phyloP scores from a whole-genome alignment of 2,113 vertebrate species.

The Seriola aureovittata region DNA sequence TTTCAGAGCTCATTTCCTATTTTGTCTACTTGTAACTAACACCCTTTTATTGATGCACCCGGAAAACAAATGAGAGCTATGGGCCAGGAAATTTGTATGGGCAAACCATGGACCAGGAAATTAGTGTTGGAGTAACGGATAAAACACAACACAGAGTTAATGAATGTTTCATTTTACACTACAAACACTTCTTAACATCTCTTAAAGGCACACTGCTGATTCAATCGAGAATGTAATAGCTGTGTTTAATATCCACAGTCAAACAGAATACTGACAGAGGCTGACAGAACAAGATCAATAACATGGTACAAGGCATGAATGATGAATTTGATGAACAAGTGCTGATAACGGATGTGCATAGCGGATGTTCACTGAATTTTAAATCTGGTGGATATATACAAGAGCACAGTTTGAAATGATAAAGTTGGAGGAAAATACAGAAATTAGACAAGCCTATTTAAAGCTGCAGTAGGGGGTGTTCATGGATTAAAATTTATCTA shows the following conservation, averaged over 20 bases:
- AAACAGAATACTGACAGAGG: slow-evolving; percentile 33
- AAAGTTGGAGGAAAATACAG: background rate
- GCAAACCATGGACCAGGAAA: slow-evolving; percentile 47
- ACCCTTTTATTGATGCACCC: slow-evolving; percentile 19
- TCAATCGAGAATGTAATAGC: slow-evolving; percentile 9
- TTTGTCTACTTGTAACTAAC: slow-evolving; percentile 31
- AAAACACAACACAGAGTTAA: slow-evolving; percentile 44
- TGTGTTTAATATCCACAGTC: slow-evolving; percentile 51
- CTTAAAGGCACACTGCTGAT: slow-evolving; percentile 33
- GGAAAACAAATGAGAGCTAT: slow-evolving; percentile 30
- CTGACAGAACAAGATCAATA: slow-evolving; percentile 49
- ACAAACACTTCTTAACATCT: slow-evolving; percentile 37
- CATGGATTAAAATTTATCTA: background rate
- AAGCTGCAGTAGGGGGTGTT: background rate
- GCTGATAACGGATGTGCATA: slow-evolving; percentile 35
- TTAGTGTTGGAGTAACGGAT: slow-evolving; percentile 36
- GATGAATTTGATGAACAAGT: slow-evolving; percentile 49
- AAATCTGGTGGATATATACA: slow-evolving; percentile 1
- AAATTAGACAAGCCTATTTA: slow-evolving; percentile 1
- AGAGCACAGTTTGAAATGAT: background rate
- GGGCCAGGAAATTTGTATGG: slow-evolving; percentile 42
- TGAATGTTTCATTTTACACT: slow-evolving; percentile 55
- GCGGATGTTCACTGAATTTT: slow-evolving; percentile 23
- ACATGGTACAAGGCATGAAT: slow-evolving; percentile 29
- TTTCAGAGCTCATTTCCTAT: slow-evolving; percentile 49